These are phyloP conservation scores for Thunnus albacares DNA, from an alignment of 2,797 vertebrate genomes.

Conservation along the genomic window DNA sequence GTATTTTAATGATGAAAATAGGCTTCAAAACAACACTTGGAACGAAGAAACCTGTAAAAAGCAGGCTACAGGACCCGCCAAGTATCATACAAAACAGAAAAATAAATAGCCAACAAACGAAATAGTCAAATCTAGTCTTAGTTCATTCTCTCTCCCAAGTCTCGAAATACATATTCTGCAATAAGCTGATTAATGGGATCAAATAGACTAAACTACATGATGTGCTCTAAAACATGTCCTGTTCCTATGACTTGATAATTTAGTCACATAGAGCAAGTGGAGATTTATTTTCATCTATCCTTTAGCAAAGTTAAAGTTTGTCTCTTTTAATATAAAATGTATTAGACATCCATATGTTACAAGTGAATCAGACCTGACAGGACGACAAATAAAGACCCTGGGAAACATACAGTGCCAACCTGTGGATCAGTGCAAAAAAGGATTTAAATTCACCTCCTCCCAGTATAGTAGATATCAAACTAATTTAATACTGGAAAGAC, in stretches of 20 bases:
- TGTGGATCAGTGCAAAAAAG: no score
- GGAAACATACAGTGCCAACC: no score
- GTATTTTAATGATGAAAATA: background rate
- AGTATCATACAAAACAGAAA: background rate
- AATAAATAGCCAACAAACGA: background rate
- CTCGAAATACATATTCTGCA: no score
- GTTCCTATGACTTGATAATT: background rate
- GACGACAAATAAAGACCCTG: no score
- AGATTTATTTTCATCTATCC: background rate
- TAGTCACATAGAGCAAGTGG: background rate
- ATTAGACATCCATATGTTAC: background rate
- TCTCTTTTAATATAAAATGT: background rate
- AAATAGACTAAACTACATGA: background rate
- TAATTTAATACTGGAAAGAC: no score
- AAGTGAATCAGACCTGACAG: background rate
- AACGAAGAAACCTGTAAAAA: background rate
- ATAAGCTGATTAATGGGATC: background rate
- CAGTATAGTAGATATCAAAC: no score
- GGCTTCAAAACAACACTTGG: no score
- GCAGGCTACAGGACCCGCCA: background rate
- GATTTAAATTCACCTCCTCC: no score
- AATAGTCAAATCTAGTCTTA: background rate
- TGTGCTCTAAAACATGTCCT: no score
- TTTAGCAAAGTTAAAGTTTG: background rate
- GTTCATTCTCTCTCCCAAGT: no score